Evolutionary conservation across 2,113 vertebrate species (phyloP), one percentile per base, ranked within the genome.

Genomic region (Colossoma macropomum): DNA sequence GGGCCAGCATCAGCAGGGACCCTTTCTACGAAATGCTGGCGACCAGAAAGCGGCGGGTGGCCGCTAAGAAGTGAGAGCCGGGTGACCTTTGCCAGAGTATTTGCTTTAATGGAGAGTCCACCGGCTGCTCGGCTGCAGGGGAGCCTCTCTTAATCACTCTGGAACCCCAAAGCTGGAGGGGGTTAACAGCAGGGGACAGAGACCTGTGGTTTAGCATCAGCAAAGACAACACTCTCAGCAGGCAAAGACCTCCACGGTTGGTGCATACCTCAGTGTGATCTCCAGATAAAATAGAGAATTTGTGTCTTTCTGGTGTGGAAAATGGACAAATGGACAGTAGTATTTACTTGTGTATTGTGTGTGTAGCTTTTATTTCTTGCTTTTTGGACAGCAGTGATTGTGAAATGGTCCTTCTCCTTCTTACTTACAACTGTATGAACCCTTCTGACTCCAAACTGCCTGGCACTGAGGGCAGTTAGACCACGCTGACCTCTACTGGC

Each of bases 21-120:
- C 98, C 98, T 23, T 99, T 99, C 93, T 99, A 99, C 8, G 98
- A 99, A 91, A 99, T 99, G 98, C 88, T 99, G 92, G 98, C 98
- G 77, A 99, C 97, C 45, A 96, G 97, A 92, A 99, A 99, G 86
- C 92, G 96, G 86, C 96, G 98, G 91, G 97, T 99, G 80, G 97
- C 98, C 88, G 97, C 97, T 87, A 99, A 98, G 89, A 99, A 99
- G 90, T 98, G 96, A 94, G n/a, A 60, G 30, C 69, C 1, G 50
- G 38, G 10, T 69, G 30, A 80, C 11, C 50, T 75, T 13, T 30
- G 34, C 52, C 3, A 23, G 56, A 45, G 19, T 32, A 73, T 62
- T 27, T 62, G 21, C 45, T 30, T 38, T 16, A 8, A 54, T n/a
- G 25, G 28, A 13, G 19, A 48, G 17, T 45, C 60, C n/a, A 27